Conservation (phyloP, 2,888 invertebrate genomes). For the Endomychus coccineus region DNA sequence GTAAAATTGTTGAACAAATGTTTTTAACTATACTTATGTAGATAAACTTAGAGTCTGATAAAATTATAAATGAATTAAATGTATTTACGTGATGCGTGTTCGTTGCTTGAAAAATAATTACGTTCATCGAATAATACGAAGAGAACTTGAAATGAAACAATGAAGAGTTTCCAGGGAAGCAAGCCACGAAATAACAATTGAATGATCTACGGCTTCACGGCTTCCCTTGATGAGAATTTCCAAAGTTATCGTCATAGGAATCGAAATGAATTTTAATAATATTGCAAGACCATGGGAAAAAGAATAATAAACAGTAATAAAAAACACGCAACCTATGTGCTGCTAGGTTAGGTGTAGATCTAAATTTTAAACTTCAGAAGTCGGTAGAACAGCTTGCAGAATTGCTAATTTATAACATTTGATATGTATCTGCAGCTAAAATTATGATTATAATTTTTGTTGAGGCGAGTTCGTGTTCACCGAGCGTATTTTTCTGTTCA, state of each 20-base stretch:
- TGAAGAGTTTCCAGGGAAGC: slow-evolving; percentile 22
- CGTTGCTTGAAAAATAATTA: too few relatives aligned
- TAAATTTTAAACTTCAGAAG: slow-evolving; percentile 32
- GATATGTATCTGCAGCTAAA: slow-evolving; percentile 39
- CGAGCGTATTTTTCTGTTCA: slow-evolving; percentile 28
- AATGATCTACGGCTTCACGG: slow-evolving; percentile 23
- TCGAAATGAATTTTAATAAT: slow-evolving; percentile 30
- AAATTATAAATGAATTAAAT: too few relatives aligned
- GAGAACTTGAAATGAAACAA: too few relatives aligned
- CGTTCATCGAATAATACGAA: too few relatives aligned
- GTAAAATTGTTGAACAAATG: too few relatives aligned
- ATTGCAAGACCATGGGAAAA: slow-evolving; percentile 32
- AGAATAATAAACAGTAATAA: slow-evolving; percentile 30
- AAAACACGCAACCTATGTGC: slow-evolving; percentile 30
- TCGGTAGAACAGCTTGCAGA: slow-evolving; percentile 32
- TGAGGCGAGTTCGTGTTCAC: slow-evolving; percentile 31
- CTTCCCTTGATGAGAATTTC: slow-evolving; percentile 24
- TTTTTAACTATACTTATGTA: too few relatives aligned
- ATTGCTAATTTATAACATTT: slow-evolving; percentile 39
- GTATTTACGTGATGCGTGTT: too few relatives aligned
- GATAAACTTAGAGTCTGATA: too few relatives aligned
- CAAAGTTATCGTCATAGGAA: slow-evolving; percentile 23
- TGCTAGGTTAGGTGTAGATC: slow-evolving; percentile 27
- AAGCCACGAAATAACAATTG: slow-evolving; percentile 25
- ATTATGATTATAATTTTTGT: slow-evolving; percentile 40